phyloP scores from a whole-genome alignment of 2,113 vertebrate genomes.

The Oryzias curvinotus region DNA sequence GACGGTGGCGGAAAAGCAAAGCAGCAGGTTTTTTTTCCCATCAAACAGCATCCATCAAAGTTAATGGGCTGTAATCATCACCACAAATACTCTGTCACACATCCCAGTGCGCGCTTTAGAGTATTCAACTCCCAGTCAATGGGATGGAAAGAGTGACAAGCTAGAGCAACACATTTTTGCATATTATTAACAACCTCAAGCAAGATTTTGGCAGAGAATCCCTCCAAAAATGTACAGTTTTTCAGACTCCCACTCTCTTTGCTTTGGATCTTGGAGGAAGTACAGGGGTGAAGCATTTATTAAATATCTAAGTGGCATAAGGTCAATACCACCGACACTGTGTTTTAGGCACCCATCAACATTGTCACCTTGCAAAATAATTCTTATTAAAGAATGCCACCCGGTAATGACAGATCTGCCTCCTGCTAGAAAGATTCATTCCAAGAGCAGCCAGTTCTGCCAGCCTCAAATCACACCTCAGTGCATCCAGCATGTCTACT shows the following conservation, averaged over 20 bases:
- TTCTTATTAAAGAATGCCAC: constrained; percentile 54
- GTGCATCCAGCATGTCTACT: constrained; percentile 34
- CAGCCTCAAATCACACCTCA: constrained; percentile 47
- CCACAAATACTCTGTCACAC: constrained; percentile 66
- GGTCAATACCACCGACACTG: constrained; percentile 36
- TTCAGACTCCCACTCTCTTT: constrained; percentile 14
- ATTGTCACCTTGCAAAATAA: constrained; percentile 47
- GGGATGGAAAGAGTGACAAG: constrained; percentile 66
- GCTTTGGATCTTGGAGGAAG: constrained; percentile 15
- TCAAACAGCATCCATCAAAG: constrained; percentile 71
- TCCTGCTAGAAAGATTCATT: constrained; percentile 48
- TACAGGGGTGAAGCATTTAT: constrained; percentile 22
- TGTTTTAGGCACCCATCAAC: constrained; percentile 42
- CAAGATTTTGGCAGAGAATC: constrained; percentile 26
- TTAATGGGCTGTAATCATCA: constrained; percentile 74
- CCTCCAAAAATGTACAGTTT: constrained; percentile 25
- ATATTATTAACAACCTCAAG: constrained; percentile 54
- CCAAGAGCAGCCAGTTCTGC: constrained; percentile 28
- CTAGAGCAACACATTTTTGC: constrained; percentile 53
- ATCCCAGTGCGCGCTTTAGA: constrained; percentile 56
- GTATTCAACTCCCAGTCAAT: constrained; percentile 70
- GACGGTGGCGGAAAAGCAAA: constrained; percentile 44
- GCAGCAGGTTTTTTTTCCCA: constrained; percentile 42
- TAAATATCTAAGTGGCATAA: constrained; percentile 17
- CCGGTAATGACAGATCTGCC: constrained; percentile 34